Base-by-base conservation (phyloP, 2,113 vertebrate species). In the Talpa occidentalis region DNA sequence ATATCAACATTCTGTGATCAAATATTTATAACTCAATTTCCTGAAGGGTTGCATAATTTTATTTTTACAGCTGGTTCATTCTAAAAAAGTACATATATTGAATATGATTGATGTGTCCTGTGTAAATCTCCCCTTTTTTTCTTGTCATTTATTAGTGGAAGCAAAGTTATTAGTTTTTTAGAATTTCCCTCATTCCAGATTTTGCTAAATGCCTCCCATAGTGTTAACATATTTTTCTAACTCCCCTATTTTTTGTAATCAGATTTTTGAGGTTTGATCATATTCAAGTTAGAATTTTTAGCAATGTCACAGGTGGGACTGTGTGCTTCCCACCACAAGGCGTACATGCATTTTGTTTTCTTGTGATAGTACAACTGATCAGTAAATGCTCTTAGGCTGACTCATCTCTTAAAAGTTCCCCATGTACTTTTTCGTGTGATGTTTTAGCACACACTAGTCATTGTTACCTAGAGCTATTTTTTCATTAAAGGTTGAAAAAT, bases 171-270 rank as follows among this genome's bases (percentile, higher is more conserved):
- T 15, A 73, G 26, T 60, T 70, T 35, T 74, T 40, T 2, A 81
- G 35, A n/a, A 37, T 49, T 76, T 90, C 16, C 26, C 30, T 87
- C 32, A 21, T 30, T 74, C 67, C 32, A 40, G 8, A 81, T 90
- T 76, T 85, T 86, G 91, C 42, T 67, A 22, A 79, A n/a, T 49
- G 22, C 21, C 67, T 40, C 56, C 37, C 19, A 30, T 73, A 26
- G 26, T 74, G 37, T 64, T 30, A 66, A 90, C 28, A 67, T 70
- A 70, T 11, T 93, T 8, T 79, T 80, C 67, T 85, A 90, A 93
- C 37, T 69, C 30, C 19, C 35, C 15, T 86, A 44, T 76, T 54
- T 54, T 42, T 69, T 86, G 6, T 54, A 89, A 87, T 70, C 66
- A 76, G 62, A 90, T 69, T 60, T 40, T 24, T 82, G 62, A 78